These are phyloP conservation scores for Lithophane leautieri DNA, from an alignment of 2,888 invertebrate genomes.

Conservation along the genomic window DNA sequence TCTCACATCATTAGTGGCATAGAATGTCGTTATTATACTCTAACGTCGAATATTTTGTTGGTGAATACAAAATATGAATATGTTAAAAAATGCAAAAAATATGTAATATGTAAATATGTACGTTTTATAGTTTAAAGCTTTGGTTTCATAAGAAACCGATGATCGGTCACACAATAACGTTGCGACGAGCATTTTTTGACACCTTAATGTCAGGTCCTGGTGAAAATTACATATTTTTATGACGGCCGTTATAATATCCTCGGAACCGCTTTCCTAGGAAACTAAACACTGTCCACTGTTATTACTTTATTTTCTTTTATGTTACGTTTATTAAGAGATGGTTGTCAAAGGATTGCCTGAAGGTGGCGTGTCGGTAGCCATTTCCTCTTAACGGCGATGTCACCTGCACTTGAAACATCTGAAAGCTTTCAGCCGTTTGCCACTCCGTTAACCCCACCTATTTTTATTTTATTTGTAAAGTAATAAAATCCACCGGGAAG, in stretches of 20 bases:
- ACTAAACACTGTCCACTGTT: conserved; percentile 19
- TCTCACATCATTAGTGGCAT: neutral
- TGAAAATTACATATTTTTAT: neutral
- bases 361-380: conserved; percentile 74
- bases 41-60: neutral
- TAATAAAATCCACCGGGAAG: conserved; percentile 55
- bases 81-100: too few species aligned
- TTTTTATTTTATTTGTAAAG: conserved; percentile 67
- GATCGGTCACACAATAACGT: too few species aligned
- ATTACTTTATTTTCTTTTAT: conserved; percentile 49
- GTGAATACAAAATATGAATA: neutral
- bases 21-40: neutral
- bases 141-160: neutral
- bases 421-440: conserved; percentile 86
- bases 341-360: conserved; percentile 59
- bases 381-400: conserved; percentile 77
- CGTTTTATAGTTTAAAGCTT: neutral
- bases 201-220: neutral
- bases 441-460: conserved; percentile 78
- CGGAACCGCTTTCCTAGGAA: neutral
- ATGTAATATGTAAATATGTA: too few species aligned
- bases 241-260: neutral
- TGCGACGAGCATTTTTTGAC: too few species aligned
- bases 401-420: conserved; percentile 78
- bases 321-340: conserved; percentile 51